phyloP scores from a whole-genome alignment of 1,140 invertebrate species.

The Drosophila novamexicana region DNA sequence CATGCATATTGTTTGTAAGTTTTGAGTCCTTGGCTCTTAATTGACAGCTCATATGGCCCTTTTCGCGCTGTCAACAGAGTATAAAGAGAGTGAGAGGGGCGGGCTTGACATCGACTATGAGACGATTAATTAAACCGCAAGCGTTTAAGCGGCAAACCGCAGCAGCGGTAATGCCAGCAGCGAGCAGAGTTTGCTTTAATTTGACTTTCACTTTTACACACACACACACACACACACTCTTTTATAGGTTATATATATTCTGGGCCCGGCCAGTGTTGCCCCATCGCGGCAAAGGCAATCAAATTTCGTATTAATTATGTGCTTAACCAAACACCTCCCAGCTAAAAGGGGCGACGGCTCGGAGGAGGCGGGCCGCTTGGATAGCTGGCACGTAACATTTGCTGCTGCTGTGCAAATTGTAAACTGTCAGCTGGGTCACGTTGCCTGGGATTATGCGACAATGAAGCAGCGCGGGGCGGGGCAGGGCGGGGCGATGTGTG shows the following conservation, averaged over 20 bases:
- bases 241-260: constrained; percentile 30
- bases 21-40: too few species aligned
- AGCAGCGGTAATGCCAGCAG: constrained; percentile 19
- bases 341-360: not conserved
- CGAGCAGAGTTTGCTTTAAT: constrained; percentile 71
- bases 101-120: constrained; percentile 43
- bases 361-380: not conserved
- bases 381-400: not conserved
- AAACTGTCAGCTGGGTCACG: constrained; percentile 70
- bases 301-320: constrained; percentile 82
- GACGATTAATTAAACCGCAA: constrained; percentile 81
- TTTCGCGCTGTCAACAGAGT: too few species aligned
- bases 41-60: too few species aligned
- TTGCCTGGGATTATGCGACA: constrained; percentile 50
- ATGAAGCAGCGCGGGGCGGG: constrained; percentile 9
- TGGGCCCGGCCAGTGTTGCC: constrained; percentile 48
- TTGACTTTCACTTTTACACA: constrained; percentile 64
- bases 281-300: constrained; percentile 76
- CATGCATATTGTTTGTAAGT: too few species aligned
- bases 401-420: constrained; percentile 58
- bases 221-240: constrained; percentile 4
- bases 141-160: constrained; percentile 75
- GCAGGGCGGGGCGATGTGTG: not conserved
- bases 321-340: constrained; percentile 78
- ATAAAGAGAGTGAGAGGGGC: too few species aligned